Conservation (phyloP, 2,888 invertebrate genomes). For the Oxystoma pomonae region DNA sequence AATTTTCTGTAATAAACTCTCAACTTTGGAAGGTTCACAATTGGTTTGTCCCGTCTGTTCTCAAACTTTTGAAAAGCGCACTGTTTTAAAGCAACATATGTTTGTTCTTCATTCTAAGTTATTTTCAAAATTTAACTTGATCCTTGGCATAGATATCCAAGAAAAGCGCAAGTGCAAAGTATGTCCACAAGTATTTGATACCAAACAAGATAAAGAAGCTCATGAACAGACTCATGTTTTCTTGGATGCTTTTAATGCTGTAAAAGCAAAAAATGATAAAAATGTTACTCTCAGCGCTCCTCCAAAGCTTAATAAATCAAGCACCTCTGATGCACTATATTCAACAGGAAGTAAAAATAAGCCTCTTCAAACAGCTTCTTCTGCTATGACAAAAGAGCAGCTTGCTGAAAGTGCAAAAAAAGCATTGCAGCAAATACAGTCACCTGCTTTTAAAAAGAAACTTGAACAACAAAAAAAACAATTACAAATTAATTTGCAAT, state of each 20-base stretch:
- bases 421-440: slow-evolving; percentile 1
- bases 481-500: slow-evolving; percentile 13
- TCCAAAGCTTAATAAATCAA: background rate
- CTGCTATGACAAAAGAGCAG: background rate
- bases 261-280: slow-evolving; percentile 10
- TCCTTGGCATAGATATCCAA: slow-evolving; percentile 31
- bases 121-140: slow-evolving; percentile 14
- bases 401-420: slow-evolving; percentile 6
- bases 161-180: slow-evolving; percentile 42
- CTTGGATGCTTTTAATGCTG: slow-evolving; percentile 8
- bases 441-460: slow-evolving; percentile 9
- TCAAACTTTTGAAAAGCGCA: slow-evolving; percentile 3
- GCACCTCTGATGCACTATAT: background rate
- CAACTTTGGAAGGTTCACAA: background rate
- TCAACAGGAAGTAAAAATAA: background rate
- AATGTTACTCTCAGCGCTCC: background rate
- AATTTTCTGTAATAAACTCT: slow-evolving; percentile 15
- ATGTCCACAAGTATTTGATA: slow-evolving; percentile 43
- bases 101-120: slow-evolving; percentile 9
- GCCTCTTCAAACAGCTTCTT: background rate
- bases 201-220: slow-evolving; percentile 45
- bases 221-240: slow-evolving; percentile 41
- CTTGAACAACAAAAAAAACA: slow-evolving; percentile 15
- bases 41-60: slow-evolving; percentile 15
- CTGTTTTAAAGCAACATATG: slow-evolving; percentile 15